These are phyloP conservation scores for Onthophagus taurus DNA, from an alignment of 1,140 invertebrate genomes.

Conservation along the genomic window DNA sequence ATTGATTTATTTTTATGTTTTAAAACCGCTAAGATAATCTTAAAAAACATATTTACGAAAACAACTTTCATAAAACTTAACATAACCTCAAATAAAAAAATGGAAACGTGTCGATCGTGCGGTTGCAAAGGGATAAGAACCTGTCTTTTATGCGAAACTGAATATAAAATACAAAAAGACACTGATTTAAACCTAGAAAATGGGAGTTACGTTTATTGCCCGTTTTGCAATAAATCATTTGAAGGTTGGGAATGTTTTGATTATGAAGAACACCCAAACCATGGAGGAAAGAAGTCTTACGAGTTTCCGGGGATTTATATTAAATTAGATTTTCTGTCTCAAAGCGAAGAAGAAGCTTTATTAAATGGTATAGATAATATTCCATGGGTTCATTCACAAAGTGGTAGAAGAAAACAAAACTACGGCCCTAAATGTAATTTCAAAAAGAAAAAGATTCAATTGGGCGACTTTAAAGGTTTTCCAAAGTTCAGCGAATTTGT, in stretches of 20 bases:
- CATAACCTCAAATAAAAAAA: conserved; percentile 32
- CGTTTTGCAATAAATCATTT: conserved; percentile 63
- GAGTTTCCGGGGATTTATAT: conserved; percentile 63
- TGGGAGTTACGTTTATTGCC: conserved; percentile 64
- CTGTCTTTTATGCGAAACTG: conserved; percentile 74
- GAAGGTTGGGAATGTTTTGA: conserved; percentile 55
- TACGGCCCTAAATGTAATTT: conserved; percentile 99
- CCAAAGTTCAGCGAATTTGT: conserved; percentile 73
- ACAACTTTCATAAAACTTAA: too few species aligned
- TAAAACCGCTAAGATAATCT: too few species aligned
- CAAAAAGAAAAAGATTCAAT: conserved; percentile 79
- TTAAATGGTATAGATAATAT: conserved; percentile 65
- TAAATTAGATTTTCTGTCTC: conserved; percentile 63
- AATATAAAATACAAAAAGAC: conserved; percentile 51
- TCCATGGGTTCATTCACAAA: conserved; percentile 88
- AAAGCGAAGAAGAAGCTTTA: conserved; percentile 59
- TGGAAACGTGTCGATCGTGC: conserved; percentile 66
- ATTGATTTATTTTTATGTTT: too few species aligned
- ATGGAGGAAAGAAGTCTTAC: conserved; percentile 48
- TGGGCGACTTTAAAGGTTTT: conserved; percentile 78
- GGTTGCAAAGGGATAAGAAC: conserved; percentile 88
- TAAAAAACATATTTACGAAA: too few species aligned
- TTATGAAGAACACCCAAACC: conserved; percentile 55
- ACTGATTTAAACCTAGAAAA: conserved; percentile 30
- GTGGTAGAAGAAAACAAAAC: conserved; percentile 94